Conservation (phyloP, 2,113 vertebrate genomes). For the Callospermophilus lateralis region DNA sequence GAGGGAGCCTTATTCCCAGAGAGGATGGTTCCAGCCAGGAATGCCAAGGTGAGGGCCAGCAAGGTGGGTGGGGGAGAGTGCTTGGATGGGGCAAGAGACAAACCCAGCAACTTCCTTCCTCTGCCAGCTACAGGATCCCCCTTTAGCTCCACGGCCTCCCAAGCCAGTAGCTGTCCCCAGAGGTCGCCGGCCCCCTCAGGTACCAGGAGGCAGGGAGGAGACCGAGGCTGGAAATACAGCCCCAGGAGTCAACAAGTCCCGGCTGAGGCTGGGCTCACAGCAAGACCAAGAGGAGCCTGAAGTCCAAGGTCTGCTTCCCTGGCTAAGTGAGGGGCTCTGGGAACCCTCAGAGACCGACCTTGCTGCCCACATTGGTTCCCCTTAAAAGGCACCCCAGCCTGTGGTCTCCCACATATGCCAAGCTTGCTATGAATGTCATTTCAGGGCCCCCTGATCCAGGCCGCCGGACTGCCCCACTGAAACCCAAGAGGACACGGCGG, state of each 20-base stretch:
- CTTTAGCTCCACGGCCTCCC: slow-evolving; percentile 69
- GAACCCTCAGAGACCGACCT: neutral
- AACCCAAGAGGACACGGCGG: slow-evolving; percentile 86
- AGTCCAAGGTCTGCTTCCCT: slow-evolving; percentile 72
- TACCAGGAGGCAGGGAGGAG: slow-evolving; percentile 76
- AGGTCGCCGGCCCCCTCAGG: slow-evolving; percentile 70
- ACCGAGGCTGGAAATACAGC: neutral
- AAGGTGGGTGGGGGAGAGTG: neutral
- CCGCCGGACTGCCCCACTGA: slow-evolving; percentile 82
- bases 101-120: slow-evolving; percentile 4
- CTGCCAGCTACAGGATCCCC: slow-evolving; percentile 71
- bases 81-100: neutral
- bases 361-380: neutral
- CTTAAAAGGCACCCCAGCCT: neutral
- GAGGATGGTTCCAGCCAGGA: slow-evolving; percentile 58
- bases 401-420: neutral
- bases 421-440: slow-evolving; percentile 56
- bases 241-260: slow-evolving; percentile 38
- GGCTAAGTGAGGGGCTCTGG: neutral
- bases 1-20: slow-evolving; percentile 64
- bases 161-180: slow-evolving; percentile 82
- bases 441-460: slow-evolving; percentile 75
- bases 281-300: slow-evolving; percentile 78
- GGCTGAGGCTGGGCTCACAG: slow-evolving; percentile 71
- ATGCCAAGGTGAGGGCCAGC: slow-evolving; percentile 75